phyloP scores from a whole-genome alignment of 2,113 vertebrate genomes.

The human (Homo sapiens) region GRCh38 chrX:41196001-41196500 shows the following conservation, averaged over 20 bases:
- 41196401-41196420: not conserved
- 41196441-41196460: not conserved
- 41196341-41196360: slow-evolving; percentile 97
- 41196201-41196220: not conserved
- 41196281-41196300: slow-evolving; percentile 99
- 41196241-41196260: slow-evolving; percentile 92
- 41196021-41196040: not conserved
- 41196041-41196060: not conserved
- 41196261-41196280: slow-evolving; percentile 99
- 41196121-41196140: not conserved
- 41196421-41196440: slow-evolving; percentile 10
- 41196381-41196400: not conserved
- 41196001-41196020: not conserved
- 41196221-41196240: slow-evolving; percentile 53
- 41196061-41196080: not conserved
- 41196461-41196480: slow-evolving; percentile 19
- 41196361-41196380: slow-evolving; percentile 80
- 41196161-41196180: not conserved
- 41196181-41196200: not conserved
- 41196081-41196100: not conserved
- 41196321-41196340: slow-evolving; percentile 99
- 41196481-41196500: not conserved
- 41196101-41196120: too few relatives aligned
- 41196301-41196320: slow-evolving; percentile 98
- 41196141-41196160: not conserved